phyloP scores from a whole-genome alignment of 2,797 vertebrate species.

The Nyctalus aviator region DNA sequence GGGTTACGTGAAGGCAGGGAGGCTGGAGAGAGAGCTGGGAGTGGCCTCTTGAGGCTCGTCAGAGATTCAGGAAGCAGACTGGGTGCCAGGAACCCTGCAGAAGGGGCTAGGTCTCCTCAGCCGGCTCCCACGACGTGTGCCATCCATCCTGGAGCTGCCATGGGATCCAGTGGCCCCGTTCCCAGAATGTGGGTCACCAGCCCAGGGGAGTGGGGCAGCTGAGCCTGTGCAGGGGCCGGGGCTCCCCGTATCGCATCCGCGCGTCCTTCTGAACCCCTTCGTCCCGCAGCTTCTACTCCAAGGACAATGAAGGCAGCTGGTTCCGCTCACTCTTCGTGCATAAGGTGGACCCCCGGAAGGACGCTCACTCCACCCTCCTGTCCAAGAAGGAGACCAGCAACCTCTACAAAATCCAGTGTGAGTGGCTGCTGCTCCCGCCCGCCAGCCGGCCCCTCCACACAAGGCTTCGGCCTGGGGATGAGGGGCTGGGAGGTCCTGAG shows the following conservation, averaged over 20 bases:
- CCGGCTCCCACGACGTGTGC: neutral
- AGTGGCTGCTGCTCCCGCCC: constrained; percentile 76
- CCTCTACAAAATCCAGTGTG: constrained; percentile 98
- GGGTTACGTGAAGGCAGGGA: neutral
- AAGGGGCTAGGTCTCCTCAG: neutral
- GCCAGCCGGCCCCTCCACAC: neutral
- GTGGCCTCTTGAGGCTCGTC: neutral
- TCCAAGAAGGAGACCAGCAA: constrained; percentile 97
- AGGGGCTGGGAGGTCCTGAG: neutral
- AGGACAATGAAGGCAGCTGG: constrained; percentile 93
- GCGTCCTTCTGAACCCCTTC: constrained; percentile 1
- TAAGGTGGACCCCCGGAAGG: constrained; percentile 96
- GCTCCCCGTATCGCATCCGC: too few relatives aligned
- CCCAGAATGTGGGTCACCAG: constrained; percentile 39
- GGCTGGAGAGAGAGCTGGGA: neutral
- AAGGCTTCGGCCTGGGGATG: neutral
- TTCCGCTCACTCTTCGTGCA: constrained; percentile 95
- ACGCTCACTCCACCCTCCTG: constrained; percentile 97
- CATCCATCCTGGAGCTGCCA: neutral
- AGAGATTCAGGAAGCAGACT: neutral
- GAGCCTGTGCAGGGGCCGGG: neutral
- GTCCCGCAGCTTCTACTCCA: constrained; percentile 89
- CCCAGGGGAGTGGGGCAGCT: neutral
- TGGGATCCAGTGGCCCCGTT: neutral
- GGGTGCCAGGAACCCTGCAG: neutral